Percentiles rank a stretch among this genome's conserved stretches.
Evolutionary conservation across 53 echinoderm and acorn worm genomes (phyloP).

Genomic region (Apostichopus leukothele): DNA sequence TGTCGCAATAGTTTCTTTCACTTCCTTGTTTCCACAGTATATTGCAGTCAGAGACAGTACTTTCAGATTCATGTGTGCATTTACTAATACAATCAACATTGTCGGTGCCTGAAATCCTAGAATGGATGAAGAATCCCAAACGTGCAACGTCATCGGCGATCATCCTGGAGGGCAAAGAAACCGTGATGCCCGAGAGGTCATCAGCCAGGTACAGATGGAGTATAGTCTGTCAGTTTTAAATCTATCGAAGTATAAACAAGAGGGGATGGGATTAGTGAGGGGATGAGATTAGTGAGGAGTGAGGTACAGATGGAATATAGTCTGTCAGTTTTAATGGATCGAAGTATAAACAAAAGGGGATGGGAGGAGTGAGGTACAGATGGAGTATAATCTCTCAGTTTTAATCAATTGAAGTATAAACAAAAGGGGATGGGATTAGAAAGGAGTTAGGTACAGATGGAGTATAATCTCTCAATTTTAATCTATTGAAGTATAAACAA

Average conservation of each 20-base stretch:
- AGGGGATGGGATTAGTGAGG: not conserved
- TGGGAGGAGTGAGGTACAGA: not conserved
- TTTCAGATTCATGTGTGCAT: slow-evolving; percentile 38
- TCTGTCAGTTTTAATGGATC: not conserved
- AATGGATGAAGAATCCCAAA: slow-evolving; percentile 38
- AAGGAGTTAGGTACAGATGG: not conserved
- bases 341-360: not conserved
- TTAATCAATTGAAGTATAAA: not conserved
- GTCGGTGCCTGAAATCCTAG: slow-evolving; percentile 19
- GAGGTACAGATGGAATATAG: not conserved
- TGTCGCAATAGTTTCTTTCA: not conserved
- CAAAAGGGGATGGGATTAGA: not conserved
- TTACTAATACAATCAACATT: slow-evolving; percentile 34
- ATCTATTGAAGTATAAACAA: not conserved
- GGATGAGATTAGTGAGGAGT: not conserved
- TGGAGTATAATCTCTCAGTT: not conserved
- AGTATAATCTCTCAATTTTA: too few species aligned
- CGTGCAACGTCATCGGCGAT: slow-evolving; percentile 25
- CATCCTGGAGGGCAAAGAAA: slow-evolving; percentile 33
- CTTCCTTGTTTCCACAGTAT: slow-evolving; percentile 24
- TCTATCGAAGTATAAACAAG: not conserved
- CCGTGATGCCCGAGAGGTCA: slow-evolving; percentile 27
- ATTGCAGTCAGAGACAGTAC: slow-evolving; percentile 26
- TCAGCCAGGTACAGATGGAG: not conserved
- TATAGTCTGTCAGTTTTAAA: not conserved